Evolutionary conservation across 1,140 invertebrate genomes (phyloP).

Genomic region (Heliconius himera): DNA sequence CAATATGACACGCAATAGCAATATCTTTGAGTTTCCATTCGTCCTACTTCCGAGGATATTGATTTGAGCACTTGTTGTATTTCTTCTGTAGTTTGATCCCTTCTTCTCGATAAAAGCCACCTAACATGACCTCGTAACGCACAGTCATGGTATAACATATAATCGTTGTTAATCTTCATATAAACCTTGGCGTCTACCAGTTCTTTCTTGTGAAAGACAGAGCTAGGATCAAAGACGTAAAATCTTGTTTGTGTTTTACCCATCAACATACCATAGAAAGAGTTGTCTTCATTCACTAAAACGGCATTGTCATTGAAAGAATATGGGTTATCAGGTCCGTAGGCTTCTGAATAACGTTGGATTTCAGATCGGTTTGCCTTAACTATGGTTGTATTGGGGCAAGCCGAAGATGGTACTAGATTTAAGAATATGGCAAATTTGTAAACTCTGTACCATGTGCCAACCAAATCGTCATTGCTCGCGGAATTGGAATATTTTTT

Average conservation of each 20-base stretch:
- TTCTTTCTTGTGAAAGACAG: neutral
- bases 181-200: slow-evolving; percentile 20
- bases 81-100: slow-evolving; percentile 22
- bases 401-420: neutral
- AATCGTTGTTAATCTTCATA: slow-evolving; percentile 34
- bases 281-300: neutral
- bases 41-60: slow-evolving; percentile 18
- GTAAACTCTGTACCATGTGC: slow-evolving; percentile 34
- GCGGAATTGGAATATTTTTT: slow-evolving; percentile 8
- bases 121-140: slow-evolving; percentile 8
- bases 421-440: slow-evolving; percentile 18
- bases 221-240: slow-evolving; percentile 24
- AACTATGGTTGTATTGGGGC: slow-evolving; percentile 10
- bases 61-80: slow-evolving; percentile 16
- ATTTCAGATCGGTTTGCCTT: slow-evolving; percentile 15
- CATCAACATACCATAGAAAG: slow-evolving; percentile 23
- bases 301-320: slow-evolving; percentile 35
- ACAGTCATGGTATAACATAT: slow-evolving; percentile 26
- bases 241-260: slow-evolving; percentile 24
- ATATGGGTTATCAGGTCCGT: slow-evolving; percentile 15
- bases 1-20: neutral
- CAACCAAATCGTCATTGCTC: slow-evolving; percentile 29
- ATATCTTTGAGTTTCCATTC: slow-evolving; percentile 31
- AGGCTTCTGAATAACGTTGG: slow-evolving; percentile 22
- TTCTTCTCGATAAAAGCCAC: slow-evolving; percentile 27